phyloP scores from a whole-genome alignment of 2,113 vertebrate genomes.

The Cygnus buccinator region DNA sequence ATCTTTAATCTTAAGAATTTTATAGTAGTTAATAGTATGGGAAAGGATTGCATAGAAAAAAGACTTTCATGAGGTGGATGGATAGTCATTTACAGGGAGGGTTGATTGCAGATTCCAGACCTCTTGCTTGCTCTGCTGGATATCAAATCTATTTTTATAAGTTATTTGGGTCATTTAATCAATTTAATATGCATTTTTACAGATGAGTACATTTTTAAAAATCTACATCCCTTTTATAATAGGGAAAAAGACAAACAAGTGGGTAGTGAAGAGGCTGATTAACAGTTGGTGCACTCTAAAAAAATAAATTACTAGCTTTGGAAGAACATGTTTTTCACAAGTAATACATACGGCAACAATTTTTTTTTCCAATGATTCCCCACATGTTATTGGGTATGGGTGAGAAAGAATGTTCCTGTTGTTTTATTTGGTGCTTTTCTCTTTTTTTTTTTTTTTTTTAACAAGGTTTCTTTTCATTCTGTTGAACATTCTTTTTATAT shows the following conservation, averaged over 20 bases:
- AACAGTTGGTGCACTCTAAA: slow-evolving; percentile 40
- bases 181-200: background rate
- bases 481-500: background rate
- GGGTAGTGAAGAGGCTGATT: slow-evolving; percentile 38
- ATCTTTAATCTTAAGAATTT: background rate
- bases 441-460: background rate
- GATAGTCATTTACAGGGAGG: background rate
- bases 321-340: slow-evolving; percentile 61
- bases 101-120: background rate
- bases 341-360: slow-evolving; percentile 27
- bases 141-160: background rate
- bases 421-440: background rate
- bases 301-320: slow-evolving; percentile 33
- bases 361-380: background rate
- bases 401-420: background rate
- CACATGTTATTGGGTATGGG: background rate
- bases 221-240: slow-evolving; percentile 1
- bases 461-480: background rate
- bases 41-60: background rate
- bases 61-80: background rate
- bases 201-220: background rate
- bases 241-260: slow-evolving; percentile 1
- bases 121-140: background rate
- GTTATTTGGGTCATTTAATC: slow-evolving; percentile 28
- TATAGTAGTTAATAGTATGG: background rate